Conservation (phyloP, 1,140 invertebrate genomes). For the Anoplolepis gracilipes region DNA sequence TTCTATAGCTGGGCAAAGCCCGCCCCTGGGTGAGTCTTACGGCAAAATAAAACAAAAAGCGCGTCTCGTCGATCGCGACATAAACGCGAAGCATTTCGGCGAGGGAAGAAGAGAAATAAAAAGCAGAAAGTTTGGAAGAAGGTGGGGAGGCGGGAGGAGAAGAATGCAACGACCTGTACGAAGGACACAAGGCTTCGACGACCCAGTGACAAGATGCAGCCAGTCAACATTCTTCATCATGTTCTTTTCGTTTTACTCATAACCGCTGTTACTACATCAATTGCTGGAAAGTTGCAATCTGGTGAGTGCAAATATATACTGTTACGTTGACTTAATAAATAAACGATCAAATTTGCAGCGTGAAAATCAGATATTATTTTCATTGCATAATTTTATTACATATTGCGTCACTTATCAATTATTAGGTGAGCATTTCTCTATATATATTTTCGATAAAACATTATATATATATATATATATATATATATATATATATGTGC, state of each 20-base stretch:
- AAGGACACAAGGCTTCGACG: conserved; percentile 4
- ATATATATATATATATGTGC: too few species aligned
- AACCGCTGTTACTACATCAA: background rate
- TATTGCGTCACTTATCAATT: too few species aligned
- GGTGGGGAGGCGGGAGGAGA: background rate
- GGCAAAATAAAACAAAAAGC: conserved; percentile 30
- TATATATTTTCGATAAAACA: too few species aligned
- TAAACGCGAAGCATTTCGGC: conserved; percentile 5
- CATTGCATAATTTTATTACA: background rate
- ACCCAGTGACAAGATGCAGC: conserved; percentile 49
- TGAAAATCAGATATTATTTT: background rate
- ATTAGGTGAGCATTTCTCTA: too few species aligned
- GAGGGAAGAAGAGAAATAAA: background rate
- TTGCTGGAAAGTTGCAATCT: conserved; percentile 19
- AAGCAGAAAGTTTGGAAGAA: background rate
- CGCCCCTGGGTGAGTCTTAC: background rate
- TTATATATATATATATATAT: too few species aligned
- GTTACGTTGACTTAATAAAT: background rate
- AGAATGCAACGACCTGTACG: conserved; percentile 29
- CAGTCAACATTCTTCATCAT: background rate
- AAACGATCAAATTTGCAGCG: background rate
- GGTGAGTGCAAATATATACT: conserved; percentile 7
- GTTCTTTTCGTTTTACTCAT: conserved; percentile 17
- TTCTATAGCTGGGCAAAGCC: conserved; percentile 6
- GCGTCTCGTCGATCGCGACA: conserved; percentile 11